Conservation (phyloP, 92 coral and sea anemone species). For the Paragorgia papillata region DNA sequence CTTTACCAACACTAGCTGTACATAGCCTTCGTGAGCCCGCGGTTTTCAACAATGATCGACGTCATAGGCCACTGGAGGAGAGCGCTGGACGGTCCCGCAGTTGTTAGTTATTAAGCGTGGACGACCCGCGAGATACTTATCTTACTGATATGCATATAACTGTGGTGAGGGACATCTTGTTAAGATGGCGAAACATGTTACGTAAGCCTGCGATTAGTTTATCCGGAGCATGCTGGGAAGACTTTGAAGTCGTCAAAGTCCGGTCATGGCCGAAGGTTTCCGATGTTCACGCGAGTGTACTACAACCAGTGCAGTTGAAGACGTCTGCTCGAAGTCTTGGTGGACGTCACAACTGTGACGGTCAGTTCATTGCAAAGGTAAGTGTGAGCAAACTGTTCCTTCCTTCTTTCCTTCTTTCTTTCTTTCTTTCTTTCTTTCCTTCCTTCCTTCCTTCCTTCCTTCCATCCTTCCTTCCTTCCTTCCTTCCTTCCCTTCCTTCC, state of each 20-base stretch:
- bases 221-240: conserved; percentile 43
- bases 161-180: conserved; percentile 26
- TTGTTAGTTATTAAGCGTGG: conserved; percentile 6
- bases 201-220: conserved; percentile 35
- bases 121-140: conserved; percentile 6
- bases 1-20: neutral
- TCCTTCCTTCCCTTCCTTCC: too few species aligned
- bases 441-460: too few species aligned
- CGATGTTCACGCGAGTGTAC: conserved; percentile 26
- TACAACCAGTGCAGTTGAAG: conserved; percentile 17
- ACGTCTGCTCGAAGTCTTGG: conserved; percentile 7
- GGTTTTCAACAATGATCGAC: neutral
- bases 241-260: conserved; percentile 23
- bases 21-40: neutral
- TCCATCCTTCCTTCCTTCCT: too few species aligned
- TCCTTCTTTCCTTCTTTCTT: too few species aligned
- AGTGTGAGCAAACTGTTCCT: neutral
- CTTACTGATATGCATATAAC: conserved; percentile 16
- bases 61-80: neutral
- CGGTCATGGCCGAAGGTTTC: conserved; percentile 31
- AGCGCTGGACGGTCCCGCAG: conserved; percentile 29
- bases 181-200: conserved; percentile 21
- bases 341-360: neutral
- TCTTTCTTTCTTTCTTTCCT: too few species aligned
- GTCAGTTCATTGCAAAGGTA: conserved; percentile 40